phyloP scores from a whole-genome alignment of 2,113 vertebrate genomes.

The Falco punctatus region DNA sequence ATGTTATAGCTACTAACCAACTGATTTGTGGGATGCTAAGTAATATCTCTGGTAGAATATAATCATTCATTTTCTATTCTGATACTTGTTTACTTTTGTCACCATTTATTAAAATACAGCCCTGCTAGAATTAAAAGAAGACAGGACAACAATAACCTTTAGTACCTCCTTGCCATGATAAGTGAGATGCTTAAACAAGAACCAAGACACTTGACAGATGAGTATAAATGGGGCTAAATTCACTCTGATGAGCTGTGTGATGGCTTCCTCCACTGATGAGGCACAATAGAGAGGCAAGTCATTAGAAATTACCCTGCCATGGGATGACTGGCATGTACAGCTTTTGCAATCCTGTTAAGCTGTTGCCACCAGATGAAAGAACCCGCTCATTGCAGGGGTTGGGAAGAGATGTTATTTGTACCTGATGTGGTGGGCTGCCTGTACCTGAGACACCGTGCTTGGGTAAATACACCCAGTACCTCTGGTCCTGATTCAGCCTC shows the following conservation, averaged over 20 bases:
- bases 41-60: background rate
- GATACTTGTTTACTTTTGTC: conserved; percentile 23
- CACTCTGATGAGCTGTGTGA: conserved; percentile 25
- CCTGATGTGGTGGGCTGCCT: background rate
- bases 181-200: background rate
- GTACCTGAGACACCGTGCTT: background rate
- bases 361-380: conserved; percentile 1
- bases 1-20: background rate
- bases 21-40: background rate
- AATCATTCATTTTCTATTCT: conserved; percentile 13
- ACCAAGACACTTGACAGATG: conserved; percentile 4
- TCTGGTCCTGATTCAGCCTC: background rate
- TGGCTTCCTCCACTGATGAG: background rate
- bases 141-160: conserved; percentile 33
- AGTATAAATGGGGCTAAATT: conserved; percentile 48
- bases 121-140: conserved; percentile 40
- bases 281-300: conserved; percentile 5
- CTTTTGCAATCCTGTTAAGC: conserved; percentile 14
- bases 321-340: background rate
- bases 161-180: background rate
- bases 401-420: background rate
- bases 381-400: background rate
- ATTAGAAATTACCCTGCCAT: background rate
- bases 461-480: background rate
- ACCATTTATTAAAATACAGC: conserved; percentile 33